A percentile compares a stretch with the other conserved stretches of the same genome.
Conservation (phyloP, 2,113 vertebrate species). For the Plecotus auritus region DNA sequence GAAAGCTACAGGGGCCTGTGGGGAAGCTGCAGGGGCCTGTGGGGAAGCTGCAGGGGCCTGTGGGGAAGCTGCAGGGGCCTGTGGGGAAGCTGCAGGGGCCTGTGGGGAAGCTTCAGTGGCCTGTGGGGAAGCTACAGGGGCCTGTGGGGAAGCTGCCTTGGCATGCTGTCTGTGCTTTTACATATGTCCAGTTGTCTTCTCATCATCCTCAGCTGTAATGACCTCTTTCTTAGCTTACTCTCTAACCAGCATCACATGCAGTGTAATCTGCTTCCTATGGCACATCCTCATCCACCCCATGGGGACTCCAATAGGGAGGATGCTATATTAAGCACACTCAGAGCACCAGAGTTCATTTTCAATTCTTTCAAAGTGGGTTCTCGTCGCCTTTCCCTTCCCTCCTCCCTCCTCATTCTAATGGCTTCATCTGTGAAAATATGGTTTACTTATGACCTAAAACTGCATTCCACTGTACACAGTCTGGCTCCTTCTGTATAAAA, state of each 20-base stretch:
- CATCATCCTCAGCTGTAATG: background rate
- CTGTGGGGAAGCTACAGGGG: too few relatives aligned
- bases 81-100: too few relatives aligned
- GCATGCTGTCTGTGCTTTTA: background rate
- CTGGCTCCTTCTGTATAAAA: background rate
- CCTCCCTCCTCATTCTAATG: background rate
- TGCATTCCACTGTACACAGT: background rate
- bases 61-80: background rate
- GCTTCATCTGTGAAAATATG: background rate
- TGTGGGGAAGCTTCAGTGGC: too few relatives aligned
- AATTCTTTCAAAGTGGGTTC: background rate
- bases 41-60: background rate
- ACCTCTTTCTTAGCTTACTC: background rate
- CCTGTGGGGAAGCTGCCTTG: background rate
- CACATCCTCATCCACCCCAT: background rate
- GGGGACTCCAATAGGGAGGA: background rate
- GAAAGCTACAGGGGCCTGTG: too few relatives aligned
- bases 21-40: background rate
- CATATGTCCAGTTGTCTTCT: background rate
- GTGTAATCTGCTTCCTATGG: background rate
- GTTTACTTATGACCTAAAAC: background rate
- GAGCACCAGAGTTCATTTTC: background rate
- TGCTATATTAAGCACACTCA: background rate
- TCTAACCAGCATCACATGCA: background rate
- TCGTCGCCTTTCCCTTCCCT: background rate